Base-by-base conservation (phyloP, 2,888 invertebrate species). In the Perizoma flavofasciatum region DNA sequence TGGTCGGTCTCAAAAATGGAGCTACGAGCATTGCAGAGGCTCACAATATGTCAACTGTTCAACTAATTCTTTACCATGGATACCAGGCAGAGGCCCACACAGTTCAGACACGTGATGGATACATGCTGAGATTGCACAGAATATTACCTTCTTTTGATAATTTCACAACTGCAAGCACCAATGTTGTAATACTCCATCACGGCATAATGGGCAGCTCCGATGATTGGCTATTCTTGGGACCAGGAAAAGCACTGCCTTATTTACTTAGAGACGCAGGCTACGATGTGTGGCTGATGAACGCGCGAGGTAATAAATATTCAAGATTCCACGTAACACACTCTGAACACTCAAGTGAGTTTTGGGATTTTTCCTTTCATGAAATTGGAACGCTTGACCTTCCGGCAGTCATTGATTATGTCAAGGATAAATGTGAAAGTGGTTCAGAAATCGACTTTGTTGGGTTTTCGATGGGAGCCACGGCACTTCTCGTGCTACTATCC, bases 271-370 rank as follows among this genome's bases (percentile, higher is more conserved):
- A 95, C 53, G 79, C 81, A 5, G 89, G 91, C 6, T 92, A 86
- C 64, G 93, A 93, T 63, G 92, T 93, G 0, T 96, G 87, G 95
- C 90, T 83, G 84, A 79, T 89, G 7, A 93, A 93, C 57, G 78
- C 78, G 5, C 75, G 83, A 61, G 82, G 84, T 11, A 86, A 80
- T 53, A 75, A 69, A 66, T 85, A 83, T 61, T 81, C 82, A 11
- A 79, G 57, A 58, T 55, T 55, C 5, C 78, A 81, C 58, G 46
- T 61, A 0, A 68, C 32, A 3, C 70, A 59, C 49, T 56, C 43
- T 5, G n/a, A 61, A 0, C 61, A 73, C 6, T 61, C 68, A 0
- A 6, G 55, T 6, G 70, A 75, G 0, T 82, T 73, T 63, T 85
- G 82, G 83, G 68, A 85, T 66, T 85, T 82, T 68, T 77, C 83